Evolutionary conservation across 2,888 invertebrate species (phyloP), one percentile per base, ranked within the genome.

Genomic region (Leucophenga maculata): DNA sequence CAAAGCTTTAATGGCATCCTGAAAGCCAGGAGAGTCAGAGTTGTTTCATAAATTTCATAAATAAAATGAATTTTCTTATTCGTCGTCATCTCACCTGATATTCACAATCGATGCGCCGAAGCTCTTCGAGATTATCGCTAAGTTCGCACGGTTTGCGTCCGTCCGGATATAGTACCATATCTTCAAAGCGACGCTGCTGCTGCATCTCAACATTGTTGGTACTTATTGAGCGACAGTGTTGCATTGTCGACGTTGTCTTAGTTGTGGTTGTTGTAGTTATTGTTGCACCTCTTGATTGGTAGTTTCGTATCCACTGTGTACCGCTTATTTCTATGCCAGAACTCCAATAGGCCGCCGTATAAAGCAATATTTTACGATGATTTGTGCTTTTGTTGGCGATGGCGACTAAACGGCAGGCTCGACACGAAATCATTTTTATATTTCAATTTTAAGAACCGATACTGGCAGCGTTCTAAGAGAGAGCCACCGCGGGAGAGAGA

Each of bases 1-100:
- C 26, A 96, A 88, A 62, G 92, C 90, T 68, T 90, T 88, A 1
- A 96, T 90, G 39, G 94, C 93, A 75, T 92, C 92, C 95, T 96
- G 71, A 13, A 39, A 57, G 1, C 6, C 22, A 26, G 2, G 26
- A 26, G 3, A 26, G 26, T 2, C 26, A n/a, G 8, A 57, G 26
- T 57, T 9, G 3, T 13, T 26, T 26, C 6, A 50, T 50, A 6
- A 55, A 55, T 20, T 44, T 62, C n/a, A n/a, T n/a, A n/a, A n/a
- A n/a, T n/a, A 59, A 39, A 1, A 59, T 20, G 14, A 18, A n/a
- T 26, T 3, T n/a, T 8, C 4, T 26, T n/a, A n/a, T n/a, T n/a
- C 4, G 26, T 26, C 2, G 2, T 26, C 26, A 2, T 4, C 72
- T 75, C 65, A 84, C 83, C 73, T 80, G 75, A 54, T 78, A 76